These are phyloP conservation scores for Tauraco hartlaubi DNA, from an alignment of 2,797 vertebrate species.

Conservation along the genomic window DNA sequence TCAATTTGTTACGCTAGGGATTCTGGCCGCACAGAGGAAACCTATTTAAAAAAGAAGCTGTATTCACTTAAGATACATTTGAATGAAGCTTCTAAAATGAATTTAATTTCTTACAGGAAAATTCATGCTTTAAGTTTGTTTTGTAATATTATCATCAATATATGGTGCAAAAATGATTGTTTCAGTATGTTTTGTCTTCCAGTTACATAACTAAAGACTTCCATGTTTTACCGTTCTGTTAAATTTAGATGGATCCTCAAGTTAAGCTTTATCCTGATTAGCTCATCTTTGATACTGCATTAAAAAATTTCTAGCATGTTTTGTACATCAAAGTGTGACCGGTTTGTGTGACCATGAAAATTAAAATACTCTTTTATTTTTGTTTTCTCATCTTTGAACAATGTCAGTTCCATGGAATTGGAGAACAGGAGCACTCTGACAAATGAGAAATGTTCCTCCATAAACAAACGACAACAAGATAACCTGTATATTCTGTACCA, in stretches of 20 bases:
- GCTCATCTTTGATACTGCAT: conserved; percentile 72
- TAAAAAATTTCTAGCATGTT: conserved; percentile 51
- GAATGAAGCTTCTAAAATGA: background rate
- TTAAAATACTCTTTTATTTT: conserved; percentile 16
- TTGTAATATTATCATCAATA: background rate
- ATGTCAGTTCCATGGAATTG: conserved; percentile 36
- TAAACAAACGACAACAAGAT: conserved; percentile 47
- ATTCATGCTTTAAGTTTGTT: background rate
- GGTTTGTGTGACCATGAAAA: background rate
- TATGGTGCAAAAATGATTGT: background rate
- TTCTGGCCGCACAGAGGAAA: background rate
- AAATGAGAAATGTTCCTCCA: conserved; percentile 57
- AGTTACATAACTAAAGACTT: background rate
- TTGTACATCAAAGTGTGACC: conserved; percentile 58
- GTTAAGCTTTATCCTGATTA: conserved; percentile 68
- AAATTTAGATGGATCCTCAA: conserved; percentile 63
- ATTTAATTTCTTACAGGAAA: background rate
- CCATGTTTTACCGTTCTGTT: background rate
- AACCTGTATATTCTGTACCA: conserved; percentile 6
- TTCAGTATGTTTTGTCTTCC: background rate
- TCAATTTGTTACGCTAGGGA: background rate
- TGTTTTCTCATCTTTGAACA: conserved; percentile 58
- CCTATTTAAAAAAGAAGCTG: background rate
- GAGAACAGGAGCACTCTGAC: conserved; percentile 52
- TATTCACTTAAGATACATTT: background rate